A percentile compares a stretch with the other conserved stretches of the same genome.
These are phyloP conservation scores for Drosophila buzzatii DNA, from an alignment of 2,888 invertebrate genomes.

Conservation along the genomic window DNA sequence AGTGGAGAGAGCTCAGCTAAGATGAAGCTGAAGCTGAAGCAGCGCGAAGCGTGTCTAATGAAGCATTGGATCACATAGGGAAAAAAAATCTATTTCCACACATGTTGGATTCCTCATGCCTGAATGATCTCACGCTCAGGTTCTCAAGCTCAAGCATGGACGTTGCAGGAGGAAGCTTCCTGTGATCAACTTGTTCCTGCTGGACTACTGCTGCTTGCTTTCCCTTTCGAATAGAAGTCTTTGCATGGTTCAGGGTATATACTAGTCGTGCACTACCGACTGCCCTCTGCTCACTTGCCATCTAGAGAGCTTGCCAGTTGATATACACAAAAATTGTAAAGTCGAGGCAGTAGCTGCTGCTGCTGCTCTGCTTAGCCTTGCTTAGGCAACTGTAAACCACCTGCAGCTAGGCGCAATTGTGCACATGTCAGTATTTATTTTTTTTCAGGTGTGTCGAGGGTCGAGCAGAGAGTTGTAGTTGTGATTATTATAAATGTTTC, in stretches of 20 bases:
- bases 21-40: no score
- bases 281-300: background rate
- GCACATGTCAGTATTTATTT: slow-evolving; percentile 31
- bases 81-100: no score
- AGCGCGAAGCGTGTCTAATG: no score
- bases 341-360: background rate
- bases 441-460: background rate
- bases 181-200: no score
- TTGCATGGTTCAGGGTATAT: background rate
- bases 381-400: background rate
- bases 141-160: no score
- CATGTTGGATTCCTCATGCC: no score
- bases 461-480: background rate
- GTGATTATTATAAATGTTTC: slow-evolving; percentile 4
- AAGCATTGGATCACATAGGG: no score
- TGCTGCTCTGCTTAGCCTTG: slow-evolving; percentile 1
- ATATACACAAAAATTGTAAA: background rate
- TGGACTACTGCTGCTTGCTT: no score
- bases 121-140: no score
- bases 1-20: no score
- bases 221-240: no score
- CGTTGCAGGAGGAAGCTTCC: no score
- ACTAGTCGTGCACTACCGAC: background rate
- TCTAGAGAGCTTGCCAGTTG: background rate
- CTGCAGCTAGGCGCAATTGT: slow-evolving; percentile 20